Evolutionary conservation across 2,888 invertebrate genomes (phyloP).

Genomic region (Clanis bilineata): DNA sequence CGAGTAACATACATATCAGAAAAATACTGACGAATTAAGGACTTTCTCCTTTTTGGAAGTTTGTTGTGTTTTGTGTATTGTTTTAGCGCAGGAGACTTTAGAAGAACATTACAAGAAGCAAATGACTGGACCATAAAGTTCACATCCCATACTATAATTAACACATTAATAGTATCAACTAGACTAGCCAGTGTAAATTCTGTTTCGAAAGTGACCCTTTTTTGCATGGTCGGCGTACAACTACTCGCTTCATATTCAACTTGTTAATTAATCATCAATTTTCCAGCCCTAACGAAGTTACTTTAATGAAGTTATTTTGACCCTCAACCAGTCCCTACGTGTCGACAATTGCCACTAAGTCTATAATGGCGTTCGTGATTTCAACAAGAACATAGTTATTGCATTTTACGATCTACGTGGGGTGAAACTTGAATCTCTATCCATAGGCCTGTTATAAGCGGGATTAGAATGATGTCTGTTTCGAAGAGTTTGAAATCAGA

Average conservation of each 20-base stretch:
- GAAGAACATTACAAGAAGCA: too few relatives aligned
- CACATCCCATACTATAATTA: background rate
- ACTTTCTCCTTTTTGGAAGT: too few relatives aligned
- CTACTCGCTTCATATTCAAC: constrained; percentile 43
- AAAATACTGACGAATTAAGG: too few relatives aligned
- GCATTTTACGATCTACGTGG: constrained; percentile 16
- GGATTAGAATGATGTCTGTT: background rate
- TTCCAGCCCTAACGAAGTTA: constrained; percentile 47
- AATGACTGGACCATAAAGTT: too few relatives aligned
- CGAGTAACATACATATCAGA: too few relatives aligned
- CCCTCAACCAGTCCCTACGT: constrained; percentile 31
- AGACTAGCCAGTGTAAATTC: constrained; percentile 20
- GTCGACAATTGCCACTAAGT: constrained; percentile 26
- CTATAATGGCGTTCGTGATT: constrained; percentile 21
- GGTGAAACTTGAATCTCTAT: background rate
- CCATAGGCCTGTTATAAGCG: background rate
- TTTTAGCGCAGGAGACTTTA: too few relatives aligned
- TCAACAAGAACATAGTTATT: constrained; percentile 20
- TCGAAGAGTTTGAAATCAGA: background rate
- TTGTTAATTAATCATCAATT: constrained; percentile 55
- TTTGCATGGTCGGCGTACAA: constrained; percentile 27
- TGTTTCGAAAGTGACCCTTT: constrained; percentile 37
- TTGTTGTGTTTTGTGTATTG: too few relatives aligned
- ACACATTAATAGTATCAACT: background rate
- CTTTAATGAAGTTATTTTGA: constrained; percentile 52